Conservation (phyloP, 2,113 vertebrate genomes). For the Megaceryle torquata region DNA sequence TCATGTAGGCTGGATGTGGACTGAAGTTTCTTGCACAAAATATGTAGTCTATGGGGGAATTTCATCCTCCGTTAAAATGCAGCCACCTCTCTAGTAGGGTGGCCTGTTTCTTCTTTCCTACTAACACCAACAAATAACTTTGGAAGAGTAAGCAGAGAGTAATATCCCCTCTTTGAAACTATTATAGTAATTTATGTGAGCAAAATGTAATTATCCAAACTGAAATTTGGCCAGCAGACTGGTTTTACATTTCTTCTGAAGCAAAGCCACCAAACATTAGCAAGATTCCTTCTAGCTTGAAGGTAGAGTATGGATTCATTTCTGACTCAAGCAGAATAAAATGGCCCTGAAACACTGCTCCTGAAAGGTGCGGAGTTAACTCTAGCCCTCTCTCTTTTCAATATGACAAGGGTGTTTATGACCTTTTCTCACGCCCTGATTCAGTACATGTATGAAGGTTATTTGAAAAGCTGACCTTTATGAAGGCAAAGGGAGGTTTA, state of each 20-base stretch:
- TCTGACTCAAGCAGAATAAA: background rate
- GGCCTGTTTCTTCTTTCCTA: background rate
- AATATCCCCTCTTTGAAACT: background rate
- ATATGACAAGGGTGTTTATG: background rate
- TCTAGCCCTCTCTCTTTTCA: background rate
- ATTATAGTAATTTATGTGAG: background rate
- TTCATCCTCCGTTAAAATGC: background rate
- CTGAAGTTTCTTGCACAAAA: background rate
- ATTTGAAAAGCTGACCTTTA: background rate
- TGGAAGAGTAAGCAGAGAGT: background rate
- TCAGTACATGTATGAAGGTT: background rate
- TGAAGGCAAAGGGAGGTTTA: background rate
- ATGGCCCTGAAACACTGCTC: background rate
- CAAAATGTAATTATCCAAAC: constrained; percentile 5
- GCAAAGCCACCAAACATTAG: background rate
- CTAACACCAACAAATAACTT: background rate
- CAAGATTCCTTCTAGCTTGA: background rate
- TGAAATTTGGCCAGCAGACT: constrained; percentile 1
- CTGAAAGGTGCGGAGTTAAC: background rate
- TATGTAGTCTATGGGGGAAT: background rate
- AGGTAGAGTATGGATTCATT: background rate
- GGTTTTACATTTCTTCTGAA: background rate
- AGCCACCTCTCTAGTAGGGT: background rate
- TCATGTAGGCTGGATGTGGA: background rate
- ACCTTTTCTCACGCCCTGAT: background rate